Percentiles rank a stretch among this genome's conserved stretches.
phyloP scores from a whole-genome alignment of 1,140 invertebrate species.

The Oedothorax gibbosus region DNA sequence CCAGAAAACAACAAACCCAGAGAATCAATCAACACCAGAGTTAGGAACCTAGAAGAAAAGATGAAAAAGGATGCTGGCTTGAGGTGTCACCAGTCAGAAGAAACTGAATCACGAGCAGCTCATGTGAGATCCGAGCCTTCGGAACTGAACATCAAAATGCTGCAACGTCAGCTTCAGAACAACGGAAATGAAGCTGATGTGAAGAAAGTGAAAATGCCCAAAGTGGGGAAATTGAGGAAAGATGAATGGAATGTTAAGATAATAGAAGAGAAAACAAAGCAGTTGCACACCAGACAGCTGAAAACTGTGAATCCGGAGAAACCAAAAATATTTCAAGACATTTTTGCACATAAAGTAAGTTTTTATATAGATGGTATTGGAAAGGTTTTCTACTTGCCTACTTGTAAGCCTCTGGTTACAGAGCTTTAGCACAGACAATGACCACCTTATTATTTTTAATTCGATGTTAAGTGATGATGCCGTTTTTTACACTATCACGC shows the following conservation, averaged over 20 bases:
- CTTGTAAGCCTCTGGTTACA: too few relatives aligned
- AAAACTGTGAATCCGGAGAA: constrained; percentile 28
- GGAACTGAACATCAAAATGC: constrained; percentile 55
- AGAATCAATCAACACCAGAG: constrained; percentile 76
- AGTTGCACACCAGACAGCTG: constrained; percentile 5
- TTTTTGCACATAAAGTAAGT: constrained; percentile 57
- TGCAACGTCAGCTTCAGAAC: constrained; percentile 54
- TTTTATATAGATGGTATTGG: not conserved
- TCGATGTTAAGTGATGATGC: too few relatives aligned
- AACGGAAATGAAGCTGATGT: constrained; percentile 35
- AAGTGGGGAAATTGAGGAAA: constrained; percentile 82
- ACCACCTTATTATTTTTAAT: too few relatives aligned
- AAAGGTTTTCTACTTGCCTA: too few relatives aligned
- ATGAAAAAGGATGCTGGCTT: constrained; percentile 53
- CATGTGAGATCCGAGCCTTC: constrained; percentile 33
- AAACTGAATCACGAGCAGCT: constrained; percentile 28
- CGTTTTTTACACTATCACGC: too few relatives aligned
- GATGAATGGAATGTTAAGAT: constrained; percentile 92
- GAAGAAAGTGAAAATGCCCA: constrained; percentile 50
- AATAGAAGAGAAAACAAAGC: constrained; percentile 74
- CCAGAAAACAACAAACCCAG: constrained; percentile 24
- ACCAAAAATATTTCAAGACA: constrained; percentile 50
- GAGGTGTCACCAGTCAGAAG: constrained; percentile 18
- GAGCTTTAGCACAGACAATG: too few relatives aligned
- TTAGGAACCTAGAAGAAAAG: constrained; percentile 78